Conservation (phyloP, 2,113 vertebrate species). For the Progne subis region DNA sequence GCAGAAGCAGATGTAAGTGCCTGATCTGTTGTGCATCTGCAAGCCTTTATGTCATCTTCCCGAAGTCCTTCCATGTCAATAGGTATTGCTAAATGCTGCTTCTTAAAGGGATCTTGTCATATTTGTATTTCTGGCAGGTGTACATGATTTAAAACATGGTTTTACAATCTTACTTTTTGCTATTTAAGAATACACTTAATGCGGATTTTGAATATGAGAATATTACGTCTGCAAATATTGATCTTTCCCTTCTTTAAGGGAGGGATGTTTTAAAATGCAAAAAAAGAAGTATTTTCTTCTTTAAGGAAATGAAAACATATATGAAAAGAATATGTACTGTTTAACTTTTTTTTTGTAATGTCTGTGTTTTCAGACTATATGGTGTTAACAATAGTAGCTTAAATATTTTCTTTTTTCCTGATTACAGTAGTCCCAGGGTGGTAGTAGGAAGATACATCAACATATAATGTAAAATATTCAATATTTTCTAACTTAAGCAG, state of each 20-base stretch:
- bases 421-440: not conserved
- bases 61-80: not conserved
- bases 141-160: not conserved
- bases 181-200: not conserved
- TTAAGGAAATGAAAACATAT: not conserved
- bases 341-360: not conserved
- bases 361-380: not conserved
- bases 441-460: not conserved
- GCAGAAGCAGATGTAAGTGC: slow-evolving; percentile 29
- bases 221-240: not conserved
- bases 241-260: not conserved
- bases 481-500: not conserved
- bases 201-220: not conserved
- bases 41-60: not conserved
- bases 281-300: not conserved
- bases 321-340: not conserved
- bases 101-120: not conserved
- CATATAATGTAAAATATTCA: not conserved
- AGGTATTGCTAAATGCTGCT: not conserved
- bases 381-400: not conserved
- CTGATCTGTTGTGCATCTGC: not conserved
- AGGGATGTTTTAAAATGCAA: not conserved
- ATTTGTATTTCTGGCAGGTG: not conserved
- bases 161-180: not conserved
- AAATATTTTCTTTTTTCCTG: not conserved